Conservation (phyloP, 2,797 vertebrate species). For the Enteromius trimaculatus region DNA sequence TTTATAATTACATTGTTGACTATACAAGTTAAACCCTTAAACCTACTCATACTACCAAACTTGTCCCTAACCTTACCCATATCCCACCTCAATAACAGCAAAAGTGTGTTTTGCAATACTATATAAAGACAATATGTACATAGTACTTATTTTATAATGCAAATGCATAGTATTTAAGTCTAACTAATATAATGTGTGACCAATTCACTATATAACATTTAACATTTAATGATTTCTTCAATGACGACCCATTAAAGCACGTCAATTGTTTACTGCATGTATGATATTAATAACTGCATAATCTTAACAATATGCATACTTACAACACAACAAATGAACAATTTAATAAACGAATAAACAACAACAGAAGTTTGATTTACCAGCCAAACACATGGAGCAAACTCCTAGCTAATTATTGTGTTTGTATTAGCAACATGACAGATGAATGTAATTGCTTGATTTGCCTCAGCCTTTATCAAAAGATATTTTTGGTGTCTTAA, state of each 20-base stretch:
- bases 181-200: no score
- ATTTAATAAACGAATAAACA: background rate
- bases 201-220: background rate
- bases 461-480: background rate
- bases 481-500: background rate
- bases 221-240: background rate
- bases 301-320: background rate
- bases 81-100: no score
- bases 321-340: background rate
- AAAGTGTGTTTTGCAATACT: no score
- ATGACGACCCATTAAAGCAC: background rate
- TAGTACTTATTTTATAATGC: no score
- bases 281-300: background rate
- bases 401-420: background rate
- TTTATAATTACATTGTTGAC: no score
- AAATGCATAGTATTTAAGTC: no score
- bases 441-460: background rate
- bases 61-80: no score
- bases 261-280: background rate
- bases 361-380: constrained; percentile 2
- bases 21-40: no score
- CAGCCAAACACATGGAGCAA: background rate
- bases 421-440: background rate
- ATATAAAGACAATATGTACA: no score
- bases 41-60: no score